Conservation (phyloP, 1,140 invertebrate species). For the Drosophila novamexicana region DNA sequence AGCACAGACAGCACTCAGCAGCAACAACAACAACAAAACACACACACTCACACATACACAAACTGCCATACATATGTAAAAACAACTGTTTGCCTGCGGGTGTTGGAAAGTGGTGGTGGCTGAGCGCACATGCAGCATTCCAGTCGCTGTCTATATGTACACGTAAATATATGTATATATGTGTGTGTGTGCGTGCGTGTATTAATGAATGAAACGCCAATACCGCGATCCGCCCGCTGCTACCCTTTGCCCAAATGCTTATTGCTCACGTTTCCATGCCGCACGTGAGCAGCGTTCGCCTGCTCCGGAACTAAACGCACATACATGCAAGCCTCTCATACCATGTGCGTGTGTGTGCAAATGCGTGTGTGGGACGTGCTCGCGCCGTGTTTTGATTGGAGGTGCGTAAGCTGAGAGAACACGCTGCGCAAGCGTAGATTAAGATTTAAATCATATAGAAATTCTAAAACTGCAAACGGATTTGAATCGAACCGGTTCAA, state of each 20-base stretch:
- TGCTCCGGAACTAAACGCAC: slow-evolving; percentile 15
- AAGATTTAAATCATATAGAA: not conserved
- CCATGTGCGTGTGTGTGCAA: slow-evolving; percentile 7
- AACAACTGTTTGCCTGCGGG: slow-evolving; percentile 54
- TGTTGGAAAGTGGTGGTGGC: slow-evolving; percentile 62
- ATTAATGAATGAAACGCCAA: slow-evolving; percentile 81
- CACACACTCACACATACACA: slow-evolving; percentile 21
- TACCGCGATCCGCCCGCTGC: slow-evolving; percentile 40
- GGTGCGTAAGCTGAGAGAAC: slow-evolving; percentile 32
- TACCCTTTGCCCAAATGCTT: slow-evolving; percentile 9
- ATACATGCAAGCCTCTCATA: not conserved
- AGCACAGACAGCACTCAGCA: slow-evolving; percentile 28
- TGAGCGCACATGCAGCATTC: slow-evolving; percentile 64
- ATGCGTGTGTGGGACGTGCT: slow-evolving; percentile 2
- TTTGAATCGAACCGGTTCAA: too few relatives aligned
- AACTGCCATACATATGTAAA: slow-evolving; percentile 30
- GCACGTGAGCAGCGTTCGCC: slow-evolving; percentile 41
- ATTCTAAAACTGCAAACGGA: not conserved
- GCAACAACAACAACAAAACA: not conserved
- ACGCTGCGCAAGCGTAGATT: slow-evolving; percentile 33
- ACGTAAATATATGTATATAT: not conserved
- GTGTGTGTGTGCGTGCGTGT: slow-evolving; percentile 41
- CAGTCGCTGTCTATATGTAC: slow-evolving; percentile 43
- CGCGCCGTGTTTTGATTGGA: slow-evolving; percentile 47
- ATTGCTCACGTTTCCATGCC: slow-evolving; percentile 46